phyloP scores from a whole-genome alignment of 2,888 invertebrate genomes.

The Stenurella melanura region DNA sequence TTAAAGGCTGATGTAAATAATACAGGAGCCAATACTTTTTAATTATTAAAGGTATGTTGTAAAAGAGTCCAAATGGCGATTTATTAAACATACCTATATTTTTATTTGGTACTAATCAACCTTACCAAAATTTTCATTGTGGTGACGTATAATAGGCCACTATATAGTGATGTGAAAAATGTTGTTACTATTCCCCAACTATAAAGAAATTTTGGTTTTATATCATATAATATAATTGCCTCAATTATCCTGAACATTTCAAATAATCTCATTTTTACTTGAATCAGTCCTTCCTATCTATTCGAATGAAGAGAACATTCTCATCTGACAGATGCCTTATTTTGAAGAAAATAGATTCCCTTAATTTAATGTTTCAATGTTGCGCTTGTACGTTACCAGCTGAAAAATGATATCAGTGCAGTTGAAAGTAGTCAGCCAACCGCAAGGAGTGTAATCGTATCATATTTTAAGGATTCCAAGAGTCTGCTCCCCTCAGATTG shows the following conservation, averaged over 20 bases:
- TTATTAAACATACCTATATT: too few relatives aligned
- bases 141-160: too few relatives aligned
- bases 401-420: conserved; percentile 30
- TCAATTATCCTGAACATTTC: neutral
- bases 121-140: too few relatives aligned
- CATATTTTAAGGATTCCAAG: conserved; percentile 41
- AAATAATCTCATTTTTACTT: neutral
- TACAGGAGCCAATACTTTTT: too few relatives aligned
- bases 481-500: conserved; percentile 30
- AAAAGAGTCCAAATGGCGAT: too few relatives aligned
- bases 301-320: neutral
- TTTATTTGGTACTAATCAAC: too few relatives aligned
- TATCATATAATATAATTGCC: neutral
- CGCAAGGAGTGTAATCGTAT: conserved; percentile 34
- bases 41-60: too few relatives aligned
- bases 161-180: too few relatives aligned
- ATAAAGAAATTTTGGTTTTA: neutral
- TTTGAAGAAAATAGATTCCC: neutral
- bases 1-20: too few relatives aligned
- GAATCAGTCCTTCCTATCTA: neutral
- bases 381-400: neutral
- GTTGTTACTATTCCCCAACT: neutral
- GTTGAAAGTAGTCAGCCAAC: conserved; percentile 9
- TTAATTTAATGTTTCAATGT: conserved; percentile 31
- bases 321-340: neutral